Conservation (phyloP, 1,140 invertebrate genomes). For the Zaprionus nigranus region DNA sequence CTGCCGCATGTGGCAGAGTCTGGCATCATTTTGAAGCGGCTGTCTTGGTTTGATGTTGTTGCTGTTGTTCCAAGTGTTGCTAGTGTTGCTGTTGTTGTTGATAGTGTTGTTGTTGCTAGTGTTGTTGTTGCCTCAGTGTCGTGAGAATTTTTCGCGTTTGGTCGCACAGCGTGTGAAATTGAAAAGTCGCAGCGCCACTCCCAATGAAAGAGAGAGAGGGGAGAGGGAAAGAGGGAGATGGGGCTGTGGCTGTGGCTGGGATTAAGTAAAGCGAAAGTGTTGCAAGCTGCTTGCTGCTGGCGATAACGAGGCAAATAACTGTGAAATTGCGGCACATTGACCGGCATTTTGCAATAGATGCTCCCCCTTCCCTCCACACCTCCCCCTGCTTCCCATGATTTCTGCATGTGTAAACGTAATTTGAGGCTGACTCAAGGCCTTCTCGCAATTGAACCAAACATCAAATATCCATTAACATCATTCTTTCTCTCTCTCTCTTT, state of each 20-base stretch:
- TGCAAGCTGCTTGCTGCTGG: conserved; percentile 29
- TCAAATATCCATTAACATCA: conserved; percentile 26
- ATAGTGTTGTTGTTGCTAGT: conserved; percentile 33
- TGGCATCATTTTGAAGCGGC: conserved; percentile 57
- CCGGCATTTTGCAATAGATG: conserved; percentile 28
- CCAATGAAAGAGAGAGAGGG: not conserved
- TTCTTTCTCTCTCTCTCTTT: conserved; percentile 32
- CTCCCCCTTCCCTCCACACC: not conserved
- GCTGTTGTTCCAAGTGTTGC: conserved; percentile 20
- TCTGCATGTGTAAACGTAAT: conserved; percentile 5
- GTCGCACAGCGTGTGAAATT: conserved; percentile 78
- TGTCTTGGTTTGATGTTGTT: conserved; percentile 37
- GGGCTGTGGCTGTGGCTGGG: conserved; percentile 26
- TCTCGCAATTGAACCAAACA: conserved; percentile 14
- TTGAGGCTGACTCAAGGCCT: conserved; percentile 30
- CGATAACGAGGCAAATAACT: conserved; percentile 30
- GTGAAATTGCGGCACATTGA: conserved; percentile 40
- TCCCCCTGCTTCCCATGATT: not conserved
- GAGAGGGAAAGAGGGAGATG: not conserved
- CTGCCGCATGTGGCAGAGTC: conserved; percentile 62
- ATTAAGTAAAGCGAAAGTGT: conserved; percentile 58
- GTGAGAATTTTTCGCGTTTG: conserved; percentile 80
- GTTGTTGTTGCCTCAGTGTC: conserved; percentile 64
- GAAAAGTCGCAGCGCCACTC: conserved; percentile 38
- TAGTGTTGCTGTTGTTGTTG: conserved; percentile 17